These are phyloP conservation scores for Dicaeum eximium DNA, from an alignment of 2,113 vertebrate species.

Conservation along the genomic window DNA sequence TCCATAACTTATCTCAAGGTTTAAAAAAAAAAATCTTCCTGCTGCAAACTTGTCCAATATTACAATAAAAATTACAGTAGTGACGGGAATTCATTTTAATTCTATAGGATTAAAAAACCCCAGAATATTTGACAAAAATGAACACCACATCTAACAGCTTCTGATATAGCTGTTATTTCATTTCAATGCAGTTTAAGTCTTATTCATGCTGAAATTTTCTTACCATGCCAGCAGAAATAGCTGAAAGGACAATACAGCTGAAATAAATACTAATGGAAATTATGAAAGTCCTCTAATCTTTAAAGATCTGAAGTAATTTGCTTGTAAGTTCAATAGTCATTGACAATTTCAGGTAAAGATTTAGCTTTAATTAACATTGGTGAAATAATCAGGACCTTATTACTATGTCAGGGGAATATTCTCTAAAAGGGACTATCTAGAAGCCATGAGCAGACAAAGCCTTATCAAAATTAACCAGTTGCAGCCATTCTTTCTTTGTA, in stretches of 20 bases:
- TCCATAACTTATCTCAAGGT: not conserved
- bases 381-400: not conserved
- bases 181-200: not conserved
- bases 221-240: not conserved
- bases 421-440: not conserved
- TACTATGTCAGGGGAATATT: not conserved
- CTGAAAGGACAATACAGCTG: not conserved
- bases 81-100: not conserved
- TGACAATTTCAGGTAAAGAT: conserved; percentile 3
- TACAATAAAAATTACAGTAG: not conserved
- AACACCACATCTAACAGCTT: not conserved
- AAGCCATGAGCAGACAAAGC: not conserved
- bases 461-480: not conserved
- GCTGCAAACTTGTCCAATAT: not conserved
- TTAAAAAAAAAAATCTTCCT: not conserved
- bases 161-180: not conserved
- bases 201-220: not conserved
- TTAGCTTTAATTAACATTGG: not conserved
- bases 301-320: not conserved
- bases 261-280: conserved; percentile 28
- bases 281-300: not conserved
- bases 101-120: not conserved
- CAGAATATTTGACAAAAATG: not conserved
- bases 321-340: not conserved
- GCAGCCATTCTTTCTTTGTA: not conserved